Evolutionary conservation across 2,797 vertebrate species (phyloP), one percentile per base, ranked within the genome.

Genomic region (Selene dorsalis): DNA sequence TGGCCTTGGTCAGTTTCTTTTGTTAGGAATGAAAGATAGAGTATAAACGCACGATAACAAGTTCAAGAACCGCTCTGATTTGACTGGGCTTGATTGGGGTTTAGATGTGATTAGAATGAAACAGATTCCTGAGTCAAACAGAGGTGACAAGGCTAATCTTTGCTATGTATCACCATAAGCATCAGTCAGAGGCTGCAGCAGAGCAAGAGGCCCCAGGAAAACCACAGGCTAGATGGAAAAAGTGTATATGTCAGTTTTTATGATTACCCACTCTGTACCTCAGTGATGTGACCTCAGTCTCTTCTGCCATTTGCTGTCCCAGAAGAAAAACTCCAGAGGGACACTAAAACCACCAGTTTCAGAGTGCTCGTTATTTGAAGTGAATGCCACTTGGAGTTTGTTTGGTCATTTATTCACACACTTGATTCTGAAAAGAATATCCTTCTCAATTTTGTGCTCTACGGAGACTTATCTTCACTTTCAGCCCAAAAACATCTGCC

Each of bases 91-190:
- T 87, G 91, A 93, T 91, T 90, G 70, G 82, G 61, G 70, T 80
- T 83, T 75, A 89, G 88, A 80, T 85, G 77, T 76, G 88, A 92
- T 93, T 89, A 87, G 78, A 87, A 81, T 79, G 77, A 91, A 88
- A 89, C 85, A 79, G 83, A 92, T 92, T 92, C 82, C 80, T 28
- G 69, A 82, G 90, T 77, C 59, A 84, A 77, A 75, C 59, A 5
- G 74, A 88, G 79, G 79, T 79, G 77, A 83, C 64, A 24, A 43
- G 48, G 73, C 77, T 82, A 83, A 88, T 85, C 77, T 79, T 70
- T 71, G 47, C 77, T 48, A 45, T 67, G 61, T 69, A 86, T 89
- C 84, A 28, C 28, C 41, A 52, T 24, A 71, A 63, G 50, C 69
- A 68, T 73, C 57, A 69, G 75, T 59, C 62, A 72, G 69, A 16